Evolutionary conservation across 2,888 invertebrate species (phyloP), one percentile per base, ranked within the genome.

Genomic region (Cheilosia impressa): DNA sequence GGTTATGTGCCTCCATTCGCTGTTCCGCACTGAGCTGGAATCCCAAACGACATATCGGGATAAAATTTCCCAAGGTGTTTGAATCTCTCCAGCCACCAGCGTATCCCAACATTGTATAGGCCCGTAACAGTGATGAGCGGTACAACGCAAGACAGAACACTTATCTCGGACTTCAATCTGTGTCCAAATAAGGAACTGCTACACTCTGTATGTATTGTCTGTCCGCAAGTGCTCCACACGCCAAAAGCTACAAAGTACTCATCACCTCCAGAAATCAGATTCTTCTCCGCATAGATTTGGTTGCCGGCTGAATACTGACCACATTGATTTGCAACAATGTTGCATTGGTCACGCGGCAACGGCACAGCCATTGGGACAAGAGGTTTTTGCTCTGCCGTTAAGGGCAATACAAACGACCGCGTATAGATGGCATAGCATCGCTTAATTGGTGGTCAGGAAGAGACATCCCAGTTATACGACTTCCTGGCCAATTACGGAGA

Each of bases 31-130:
- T 31, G 34, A 34, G 52, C 19, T 22, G 71, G 71, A 77, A 76
- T 83, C 52, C 62, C 41, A 9, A 31, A 31, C 31, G 31, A 31
- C 31, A 9, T 31, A 31, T 31, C 27, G 6, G 27, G 27, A 43
- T 52, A 55, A 83, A 73, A 68, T 62, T 68, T 78, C 78, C 68
- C 73, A 83, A 78, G 78, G 82, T 77, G 76, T 57, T 69, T 52
- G 47, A 75, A 63, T 73, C 45, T 73, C 62, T n/a, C 15, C 15
- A 55, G 63, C 45, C 38, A 63, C 43, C 17, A 17, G 19, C 0
- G n/a, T 38, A 10, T 13, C 38, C 3, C 10, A 10, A 38, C 13
- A 13, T 68, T 60, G 38, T 62, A 66, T 17, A 9, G 52, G 47
- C 43, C 22, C 17, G 45, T 52, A 27, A 24, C 17, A 47, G 38